Conservation (phyloP, 2,797 vertebrate genomes). For the Cryptoblepharus egeriae region DNA sequence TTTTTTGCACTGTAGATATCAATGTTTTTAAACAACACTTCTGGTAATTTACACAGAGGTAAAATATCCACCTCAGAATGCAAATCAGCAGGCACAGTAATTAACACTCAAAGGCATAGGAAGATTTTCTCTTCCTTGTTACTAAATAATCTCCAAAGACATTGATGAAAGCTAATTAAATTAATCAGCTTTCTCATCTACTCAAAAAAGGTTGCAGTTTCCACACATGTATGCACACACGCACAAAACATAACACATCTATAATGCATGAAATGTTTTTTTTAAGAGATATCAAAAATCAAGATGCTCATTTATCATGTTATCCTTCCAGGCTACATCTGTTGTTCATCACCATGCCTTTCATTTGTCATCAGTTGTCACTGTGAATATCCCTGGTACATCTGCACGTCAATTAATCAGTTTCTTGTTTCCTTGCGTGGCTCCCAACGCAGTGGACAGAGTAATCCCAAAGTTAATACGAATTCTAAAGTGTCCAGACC, state of each 20-base stretch:
- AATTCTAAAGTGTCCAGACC: not conserved
- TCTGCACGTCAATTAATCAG: slow-evolving; percentile 50
- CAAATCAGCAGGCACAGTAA: slow-evolving; percentile 64
- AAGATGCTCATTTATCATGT: slow-evolving; percentile 54
- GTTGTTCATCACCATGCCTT: slow-evolving; percentile 45
- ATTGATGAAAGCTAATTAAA: slow-evolving; percentile 72
- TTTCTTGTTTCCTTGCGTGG: not conserved
- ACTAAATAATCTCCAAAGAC: slow-evolving; percentile 53
- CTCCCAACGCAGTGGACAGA: not conserved
- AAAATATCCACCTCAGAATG: slow-evolving; percentile 50
- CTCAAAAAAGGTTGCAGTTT: slow-evolving; percentile 41
- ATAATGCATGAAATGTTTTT: slow-evolving; percentile 21
- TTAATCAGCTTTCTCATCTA: slow-evolving; percentile 60
- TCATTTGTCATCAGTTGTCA: slow-evolving; percentile 62
- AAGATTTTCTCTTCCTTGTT: slow-evolving; percentile 54
- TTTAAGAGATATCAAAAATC: slow-evolving; percentile 52
- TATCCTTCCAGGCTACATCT: slow-evolving; percentile 57
- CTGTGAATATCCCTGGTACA: not conserved
- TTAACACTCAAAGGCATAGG: slow-evolving; percentile 60
- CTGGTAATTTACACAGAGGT: slow-evolving; percentile 55
- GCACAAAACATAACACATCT: not conserved
- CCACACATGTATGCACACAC: not conserved
- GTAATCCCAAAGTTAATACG: slow-evolving; percentile 34
- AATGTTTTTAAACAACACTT: slow-evolving; percentile 64
- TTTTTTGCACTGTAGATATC: slow-evolving; percentile 6